phyloP scores from a whole-genome alignment of 2,797 vertebrate species.

The Cyclura pinguis region DNA sequence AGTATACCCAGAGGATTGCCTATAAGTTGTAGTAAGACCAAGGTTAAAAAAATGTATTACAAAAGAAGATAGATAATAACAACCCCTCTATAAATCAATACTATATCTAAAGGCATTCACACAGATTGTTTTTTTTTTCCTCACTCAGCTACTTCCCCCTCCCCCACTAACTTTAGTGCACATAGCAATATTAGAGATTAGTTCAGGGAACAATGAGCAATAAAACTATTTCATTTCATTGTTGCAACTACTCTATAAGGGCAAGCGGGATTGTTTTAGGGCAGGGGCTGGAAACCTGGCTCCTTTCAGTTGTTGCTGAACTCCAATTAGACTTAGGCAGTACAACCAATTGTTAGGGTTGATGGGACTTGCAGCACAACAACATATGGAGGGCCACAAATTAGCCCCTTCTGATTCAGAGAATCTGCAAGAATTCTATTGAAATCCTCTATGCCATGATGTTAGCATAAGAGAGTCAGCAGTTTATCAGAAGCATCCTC shows the following conservation, averaged over 20 bases:
- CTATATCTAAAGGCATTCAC: neutral
- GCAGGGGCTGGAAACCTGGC: neutral
- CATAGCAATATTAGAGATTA: fast-evolving
- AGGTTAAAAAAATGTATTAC: conserved; percentile 15
- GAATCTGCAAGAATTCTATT: neutral
- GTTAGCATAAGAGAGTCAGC: neutral
- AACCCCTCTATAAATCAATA: conserved; percentile 21
- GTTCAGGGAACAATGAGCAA: neutral
- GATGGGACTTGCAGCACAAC: neutral
- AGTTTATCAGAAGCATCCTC: neutral
- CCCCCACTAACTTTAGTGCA: neutral
- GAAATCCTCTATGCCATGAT: neutral
- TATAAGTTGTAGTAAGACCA: neutral
- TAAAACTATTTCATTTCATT: neutral
- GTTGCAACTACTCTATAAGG: neutral
- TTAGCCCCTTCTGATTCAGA: neutral
- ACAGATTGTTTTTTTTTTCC: fast-evolving
- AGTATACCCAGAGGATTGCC: neutral
- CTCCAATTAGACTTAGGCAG: neutral
- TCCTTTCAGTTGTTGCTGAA: neutral
- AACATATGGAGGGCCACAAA: neutral
- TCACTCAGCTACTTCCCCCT: neutral
- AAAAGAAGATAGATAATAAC: conserved; percentile 12
- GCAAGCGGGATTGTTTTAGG: neutral
- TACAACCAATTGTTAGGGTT: too few species aligned